Conservation (phyloP, 2,113 vertebrate genomes). For the Tachysurus fulvidraco region DNA sequence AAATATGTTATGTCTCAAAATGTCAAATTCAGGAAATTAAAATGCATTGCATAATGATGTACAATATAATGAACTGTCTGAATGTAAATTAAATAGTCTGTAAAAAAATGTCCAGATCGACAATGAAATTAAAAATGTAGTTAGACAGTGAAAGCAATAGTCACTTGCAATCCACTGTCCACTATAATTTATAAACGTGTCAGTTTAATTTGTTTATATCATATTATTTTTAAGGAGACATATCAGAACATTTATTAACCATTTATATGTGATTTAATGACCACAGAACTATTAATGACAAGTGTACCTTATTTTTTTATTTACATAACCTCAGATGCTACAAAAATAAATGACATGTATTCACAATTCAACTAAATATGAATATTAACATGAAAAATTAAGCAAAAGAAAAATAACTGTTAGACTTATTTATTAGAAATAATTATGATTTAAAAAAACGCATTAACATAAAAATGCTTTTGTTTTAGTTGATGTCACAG, state of each 20-base stretch:
- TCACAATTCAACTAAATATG: not conserved
- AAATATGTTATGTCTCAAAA: not conserved
- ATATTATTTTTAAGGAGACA: not conserved
- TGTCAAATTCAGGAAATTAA: not conserved
- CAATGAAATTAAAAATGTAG: not conserved
- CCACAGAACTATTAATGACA: not conserved
- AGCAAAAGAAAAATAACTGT: not conserved
- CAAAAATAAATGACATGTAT: not conserved
- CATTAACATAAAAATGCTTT: not conserved
- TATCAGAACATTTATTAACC: not conserved
- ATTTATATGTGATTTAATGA: slow-evolving; percentile 2
- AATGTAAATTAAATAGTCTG: not conserved
- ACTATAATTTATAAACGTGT: no score
- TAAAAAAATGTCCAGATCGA: not conserved
- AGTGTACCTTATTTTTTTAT: not conserved
- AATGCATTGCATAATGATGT: not conserved
- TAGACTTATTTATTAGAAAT: not conserved
- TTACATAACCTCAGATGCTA: not conserved
- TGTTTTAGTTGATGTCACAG: not conserved
- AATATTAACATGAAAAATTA: not conserved
- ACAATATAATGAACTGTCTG: not conserved
- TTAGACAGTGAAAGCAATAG: not conserved
- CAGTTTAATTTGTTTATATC: not conserved
- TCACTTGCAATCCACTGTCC: not conserved
- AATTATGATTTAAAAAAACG: not conserved